Conservation (phyloP, 2,797 vertebrate genomes). For the Sebastes taczanowskii region DNA sequence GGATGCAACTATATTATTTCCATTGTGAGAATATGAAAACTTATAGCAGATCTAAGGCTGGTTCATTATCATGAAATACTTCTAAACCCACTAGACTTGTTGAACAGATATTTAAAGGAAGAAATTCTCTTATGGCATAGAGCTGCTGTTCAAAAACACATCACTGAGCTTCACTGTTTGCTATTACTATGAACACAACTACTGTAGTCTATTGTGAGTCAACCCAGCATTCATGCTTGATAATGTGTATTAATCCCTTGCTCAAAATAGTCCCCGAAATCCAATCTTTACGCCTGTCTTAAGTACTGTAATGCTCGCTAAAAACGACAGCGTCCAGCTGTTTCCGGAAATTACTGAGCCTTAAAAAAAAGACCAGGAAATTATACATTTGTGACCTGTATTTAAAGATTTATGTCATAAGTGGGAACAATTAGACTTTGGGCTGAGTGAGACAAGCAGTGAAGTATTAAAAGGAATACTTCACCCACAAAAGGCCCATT, state of each 20-base stretch:
- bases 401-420: background rate
- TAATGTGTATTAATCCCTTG: conserved; percentile 1
- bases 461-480: background rate
- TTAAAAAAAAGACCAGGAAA: background rate
- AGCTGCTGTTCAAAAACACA: background rate
- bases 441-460: background rate
- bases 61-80: background rate
- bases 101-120: background rate
- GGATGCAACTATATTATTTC: background rate
- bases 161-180: background rate
- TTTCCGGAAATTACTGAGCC: background rate
- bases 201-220: background rate
- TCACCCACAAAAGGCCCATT: background rate
- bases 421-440: background rate
- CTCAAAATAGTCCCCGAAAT: background rate
- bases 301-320: background rate
- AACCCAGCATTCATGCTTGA: background rate
- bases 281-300: background rate
- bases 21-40: background rate
- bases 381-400: background rate
- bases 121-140: background rate
- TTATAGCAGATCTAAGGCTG: background rate
- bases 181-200: background rate
- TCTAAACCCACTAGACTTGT: background rate
- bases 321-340: background rate